Evolutionary conservation across 2,888 invertebrate genomes (phyloP).

Genomic region (Zele albiditarsus): DNA sequence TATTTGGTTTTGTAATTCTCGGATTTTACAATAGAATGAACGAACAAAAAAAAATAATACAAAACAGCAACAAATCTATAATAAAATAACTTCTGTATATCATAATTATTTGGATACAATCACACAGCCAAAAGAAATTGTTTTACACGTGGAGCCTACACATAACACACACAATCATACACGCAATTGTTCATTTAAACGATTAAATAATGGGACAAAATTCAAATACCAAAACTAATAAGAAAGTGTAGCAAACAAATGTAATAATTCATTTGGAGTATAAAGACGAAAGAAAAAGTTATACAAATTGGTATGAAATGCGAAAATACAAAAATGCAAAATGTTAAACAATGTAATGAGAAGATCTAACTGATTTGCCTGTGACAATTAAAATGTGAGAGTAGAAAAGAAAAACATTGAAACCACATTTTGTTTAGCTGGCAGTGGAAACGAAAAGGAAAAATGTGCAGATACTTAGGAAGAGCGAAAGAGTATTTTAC

Average conservation of each 20-base stretch:
- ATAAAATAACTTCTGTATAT: neutral
- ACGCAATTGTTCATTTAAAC: too few species aligned
- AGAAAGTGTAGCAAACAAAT: too few species aligned
- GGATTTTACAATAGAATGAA: neutral
- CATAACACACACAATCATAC: too few species aligned
- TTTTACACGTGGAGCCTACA: too few species aligned
- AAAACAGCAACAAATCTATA: neutral
- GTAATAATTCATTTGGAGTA: too few species aligned
- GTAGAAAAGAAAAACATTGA: neutral
- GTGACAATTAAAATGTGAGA: conserved; percentile 58
- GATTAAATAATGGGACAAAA: too few species aligned
- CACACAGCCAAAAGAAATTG: neutral
- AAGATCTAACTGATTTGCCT: conserved; percentile 56
- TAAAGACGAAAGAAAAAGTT: too few species aligned
- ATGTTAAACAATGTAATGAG: conserved; percentile 46
- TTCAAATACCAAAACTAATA: too few species aligned
- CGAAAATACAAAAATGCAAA: neutral
- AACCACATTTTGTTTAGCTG: conserved; percentile 51
- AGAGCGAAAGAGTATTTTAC: conserved; percentile 71
- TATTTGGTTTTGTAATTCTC: neutral
- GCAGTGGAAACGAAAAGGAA: conserved; percentile 64
- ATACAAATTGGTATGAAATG: neutral
- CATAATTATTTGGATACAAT: neutral
- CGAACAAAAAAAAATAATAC: neutral
- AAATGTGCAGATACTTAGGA: conserved; percentile 30